Evolutionary conservation across 2,797 vertebrate genomes (phyloP).

Genomic region (Pangasius djambal): DNA sequence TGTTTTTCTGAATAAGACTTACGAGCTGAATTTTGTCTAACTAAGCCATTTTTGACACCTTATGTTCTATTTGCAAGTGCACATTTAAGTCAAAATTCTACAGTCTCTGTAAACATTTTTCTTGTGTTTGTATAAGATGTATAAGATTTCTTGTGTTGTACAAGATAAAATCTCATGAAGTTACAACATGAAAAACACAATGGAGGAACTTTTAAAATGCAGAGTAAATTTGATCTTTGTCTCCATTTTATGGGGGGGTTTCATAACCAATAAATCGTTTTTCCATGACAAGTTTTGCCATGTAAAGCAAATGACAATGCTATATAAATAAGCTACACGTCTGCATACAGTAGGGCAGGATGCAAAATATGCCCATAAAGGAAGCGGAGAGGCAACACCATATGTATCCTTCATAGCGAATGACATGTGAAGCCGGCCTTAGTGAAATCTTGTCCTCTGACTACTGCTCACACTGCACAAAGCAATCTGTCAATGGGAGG

Average conservation of each 20-base stretch:
- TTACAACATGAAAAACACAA: background rate
- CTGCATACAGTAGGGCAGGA: background rate
- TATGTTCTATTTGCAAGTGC: background rate
- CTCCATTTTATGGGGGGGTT: background rate
- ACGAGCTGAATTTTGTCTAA: background rate
- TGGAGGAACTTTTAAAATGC: background rate
- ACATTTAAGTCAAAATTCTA: background rate
- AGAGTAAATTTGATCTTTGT: background rate
- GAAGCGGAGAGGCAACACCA: background rate
- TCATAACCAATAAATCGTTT: background rate
- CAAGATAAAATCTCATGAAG: background rate
- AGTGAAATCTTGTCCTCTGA: background rate
- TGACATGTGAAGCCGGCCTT: background rate
- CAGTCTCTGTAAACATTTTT: background rate
- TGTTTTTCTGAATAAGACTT: background rate
- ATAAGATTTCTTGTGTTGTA: background rate
- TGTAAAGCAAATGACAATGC: background rate
- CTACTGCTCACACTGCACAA: background rate
- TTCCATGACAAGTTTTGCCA: background rate
- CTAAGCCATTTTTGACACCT: background rate
- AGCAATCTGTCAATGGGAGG: background rate
- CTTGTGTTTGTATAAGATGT: background rate
- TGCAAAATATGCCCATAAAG: background rate
- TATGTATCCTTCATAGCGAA: background rate
- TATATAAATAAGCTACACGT: background rate